These are phyloP conservation scores for Hoplodrina ambigua DNA, from an alignment of 2,888 invertebrate species.

Conservation along the genomic window DNA sequence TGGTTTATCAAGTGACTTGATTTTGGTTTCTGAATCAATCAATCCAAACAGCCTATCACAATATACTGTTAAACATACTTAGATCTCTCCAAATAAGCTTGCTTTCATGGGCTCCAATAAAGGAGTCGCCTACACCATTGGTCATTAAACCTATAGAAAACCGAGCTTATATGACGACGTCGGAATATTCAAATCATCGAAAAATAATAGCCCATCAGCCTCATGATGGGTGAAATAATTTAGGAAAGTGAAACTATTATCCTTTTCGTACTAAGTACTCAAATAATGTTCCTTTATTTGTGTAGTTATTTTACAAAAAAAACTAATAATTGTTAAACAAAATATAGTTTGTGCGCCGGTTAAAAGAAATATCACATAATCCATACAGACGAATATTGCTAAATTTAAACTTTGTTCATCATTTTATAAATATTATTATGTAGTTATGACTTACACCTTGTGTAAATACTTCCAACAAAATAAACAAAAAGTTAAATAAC, in stretches of 20 bases:
- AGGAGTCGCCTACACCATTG: background rate
- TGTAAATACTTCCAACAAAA: constrained; percentile 10
- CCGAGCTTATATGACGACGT: background rate
- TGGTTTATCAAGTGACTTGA: too few species aligned
- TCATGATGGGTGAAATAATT: background rate
- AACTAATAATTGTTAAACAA: constrained; percentile 20
- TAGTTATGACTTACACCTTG: constrained; percentile 30
- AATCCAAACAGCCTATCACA: too few species aligned
- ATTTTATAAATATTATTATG: background rate
- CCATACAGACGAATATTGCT: constrained; percentile 1
- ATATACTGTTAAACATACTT: too few species aligned
- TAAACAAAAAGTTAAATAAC: background rate
- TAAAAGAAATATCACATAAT: constrained; percentile 44
- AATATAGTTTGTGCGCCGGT: constrained; percentile 12
- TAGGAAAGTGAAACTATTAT: background rate
- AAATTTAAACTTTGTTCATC: constrained; percentile 32
- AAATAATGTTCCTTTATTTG: constrained; percentile 10
- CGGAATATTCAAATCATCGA: too few species aligned
- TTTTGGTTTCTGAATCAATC: too few species aligned
- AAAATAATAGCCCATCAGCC: too few species aligned
- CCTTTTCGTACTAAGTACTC: background rate
- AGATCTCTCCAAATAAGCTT: background rate
- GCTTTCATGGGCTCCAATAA: background rate
- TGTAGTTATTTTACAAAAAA: constrained; percentile 6
- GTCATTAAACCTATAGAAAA: background rate